A percentile compares a stretch with the other conserved stretches of the same genome.
Conservation (phyloP, 2,113 vertebrate species). For the Limanda limanda region DNA sequence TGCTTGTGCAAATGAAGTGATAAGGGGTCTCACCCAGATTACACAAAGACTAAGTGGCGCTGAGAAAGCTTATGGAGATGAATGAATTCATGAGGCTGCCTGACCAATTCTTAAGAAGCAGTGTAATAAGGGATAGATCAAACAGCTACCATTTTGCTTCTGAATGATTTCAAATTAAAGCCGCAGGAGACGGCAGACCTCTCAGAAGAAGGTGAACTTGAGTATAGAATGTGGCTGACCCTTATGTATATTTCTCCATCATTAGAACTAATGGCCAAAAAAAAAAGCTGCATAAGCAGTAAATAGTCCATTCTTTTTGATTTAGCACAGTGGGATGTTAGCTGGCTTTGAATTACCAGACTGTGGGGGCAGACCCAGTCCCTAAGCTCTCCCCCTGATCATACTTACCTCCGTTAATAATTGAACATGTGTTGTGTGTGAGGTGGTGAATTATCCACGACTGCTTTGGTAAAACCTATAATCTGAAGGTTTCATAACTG, state of each 20-base stretch:
- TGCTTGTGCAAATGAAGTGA: slow-evolving; percentile 80
- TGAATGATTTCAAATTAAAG: slow-evolving; percentile 75
- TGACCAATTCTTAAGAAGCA: slow-evolving; percentile 78
- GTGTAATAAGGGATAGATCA: slow-evolving; percentile 80
- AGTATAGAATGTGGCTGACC: slow-evolving; percentile 42
- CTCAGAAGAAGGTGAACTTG: slow-evolving; percentile 51
- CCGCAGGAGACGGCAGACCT: slow-evolving; percentile 63
- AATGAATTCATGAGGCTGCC: slow-evolving; percentile 80
- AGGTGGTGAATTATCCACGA: slow-evolving; percentile 23
- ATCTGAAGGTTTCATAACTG: slow-evolving; percentile 23
- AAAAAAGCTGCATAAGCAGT: slow-evolving; percentile 56
- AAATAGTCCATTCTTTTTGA: slow-evolving; percentile 71
- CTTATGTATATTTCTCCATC: slow-evolving; percentile 70
- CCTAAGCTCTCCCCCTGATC: slow-evolving; percentile 43
- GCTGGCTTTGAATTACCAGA: slow-evolving; percentile 55
- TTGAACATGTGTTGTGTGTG: slow-evolving; percentile 53
- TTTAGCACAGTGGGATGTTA: slow-evolving; percentile 53
- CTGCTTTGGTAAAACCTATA: slow-evolving; percentile 32
- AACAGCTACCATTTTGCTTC: slow-evolving; percentile 72
- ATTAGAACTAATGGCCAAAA: slow-evolving; percentile 57
- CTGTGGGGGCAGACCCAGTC: slow-evolving; percentile 35
- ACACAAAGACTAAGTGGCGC: slow-evolving; percentile 78
- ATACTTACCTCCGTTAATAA: slow-evolving; percentile 54
- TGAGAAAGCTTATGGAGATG: slow-evolving; percentile 81
- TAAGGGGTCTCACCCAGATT: slow-evolving; percentile 80